Evolutionary conservation across 2,888 invertebrate species (phyloP).

Genomic region (Cerastoderma edule): DNA sequence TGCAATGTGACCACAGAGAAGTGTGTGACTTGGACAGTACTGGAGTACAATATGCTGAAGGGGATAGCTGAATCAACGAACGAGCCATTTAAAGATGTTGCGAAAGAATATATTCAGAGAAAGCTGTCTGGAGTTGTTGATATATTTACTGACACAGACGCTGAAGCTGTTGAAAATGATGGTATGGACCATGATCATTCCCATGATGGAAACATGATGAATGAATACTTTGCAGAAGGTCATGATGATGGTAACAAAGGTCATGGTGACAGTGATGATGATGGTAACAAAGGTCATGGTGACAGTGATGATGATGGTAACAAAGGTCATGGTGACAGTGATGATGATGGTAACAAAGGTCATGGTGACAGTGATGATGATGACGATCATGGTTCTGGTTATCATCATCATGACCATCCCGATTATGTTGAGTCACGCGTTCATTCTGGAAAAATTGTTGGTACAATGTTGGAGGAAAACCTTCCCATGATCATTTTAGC

Average conservation of each 20-base stretch:
- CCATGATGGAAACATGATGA: background rate
- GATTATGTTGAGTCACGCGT: background rate
- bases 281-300: background rate
- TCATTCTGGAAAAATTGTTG: slow-evolving; percentile 2
- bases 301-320: background rate
- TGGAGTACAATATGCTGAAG: slow-evolving; percentile 46
- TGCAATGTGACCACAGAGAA: slow-evolving; percentile 61
- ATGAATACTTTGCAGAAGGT: too few relatives aligned
- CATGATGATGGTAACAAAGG: background rate
- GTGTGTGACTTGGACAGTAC: slow-evolving; percentile 63
- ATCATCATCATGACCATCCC: slow-evolving; percentile 10
- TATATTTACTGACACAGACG: slow-evolving; percentile 15
- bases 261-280: slow-evolving; percentile 2
- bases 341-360: slow-evolving; percentile 8
- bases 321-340: too few relatives aligned
- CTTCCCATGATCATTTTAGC: slow-evolving; percentile 16
- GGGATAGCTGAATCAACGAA: slow-evolving; percentile 1
- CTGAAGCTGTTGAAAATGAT: slow-evolving; percentile 9
- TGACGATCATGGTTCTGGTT: slow-evolving; percentile 16
- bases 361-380: slow-evolving; percentile 19
- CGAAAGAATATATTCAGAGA: slow-evolving; percentile 23
- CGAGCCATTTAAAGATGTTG: slow-evolving; percentile 29
- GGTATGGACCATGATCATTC: slow-evolving; percentile 2
- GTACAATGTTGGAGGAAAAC: slow-evolving; percentile 9
- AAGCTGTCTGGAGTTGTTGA: background rate